Base-by-base conservation (phyloP, 2,113 vertebrate species). In the Andinoacara biseriatus region DNA sequence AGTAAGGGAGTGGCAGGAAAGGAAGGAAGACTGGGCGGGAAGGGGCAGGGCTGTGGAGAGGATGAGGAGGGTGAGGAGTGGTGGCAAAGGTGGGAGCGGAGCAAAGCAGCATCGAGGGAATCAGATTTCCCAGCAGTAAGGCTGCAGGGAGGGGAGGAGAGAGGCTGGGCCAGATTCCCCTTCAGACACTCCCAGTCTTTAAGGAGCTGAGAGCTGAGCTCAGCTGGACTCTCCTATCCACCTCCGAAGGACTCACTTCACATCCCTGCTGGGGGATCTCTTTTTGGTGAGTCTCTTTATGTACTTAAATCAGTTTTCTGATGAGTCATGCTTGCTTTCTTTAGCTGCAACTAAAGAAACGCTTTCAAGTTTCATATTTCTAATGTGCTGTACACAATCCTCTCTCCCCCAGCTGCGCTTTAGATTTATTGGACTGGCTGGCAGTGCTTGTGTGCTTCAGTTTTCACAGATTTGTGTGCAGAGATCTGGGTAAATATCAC, bases 281-380 rank as follows among this genome's bases (percentile, higher is more conserved):
- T 31, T 78, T 80, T 81, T 29, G 88, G 94, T 95, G 65, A 94
- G 93, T 90, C 38, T 74, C 58, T n/a, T 5, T 5, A 54, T 18
- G 54, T 26, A 54, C 67, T 54, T 52, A 52, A 52, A 52, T 72
- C 10, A 0, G 0, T 14, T 72, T 72, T 72, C 52, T 18, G 46
- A 54, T 49, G 56, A 62, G 65, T 87, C 22, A 24, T 56, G 80
- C 1, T 67, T 33, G 10, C 26, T 61, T 29, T 24, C 10, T 54
- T 78, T 58, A 22, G 61, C 52, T 76, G 49, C 80, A 75, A 72
- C n/a, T 77, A 33, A 78, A 74, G 58, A 75, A 80, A 85, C 83
- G 84, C 84, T 87, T 38, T 81, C 26, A 8, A 59, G 76, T 74
- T 61, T 86, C 80, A 58, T 63, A 74, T 88, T 84, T 82, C 60